A percentile compares a stretch with the other conserved stretches of the same genome.
These are phyloP conservation scores for Alviniconcha marisindica DNA, from an alignment of 1,140 invertebrate species.

Conservation along the genomic window DNA sequence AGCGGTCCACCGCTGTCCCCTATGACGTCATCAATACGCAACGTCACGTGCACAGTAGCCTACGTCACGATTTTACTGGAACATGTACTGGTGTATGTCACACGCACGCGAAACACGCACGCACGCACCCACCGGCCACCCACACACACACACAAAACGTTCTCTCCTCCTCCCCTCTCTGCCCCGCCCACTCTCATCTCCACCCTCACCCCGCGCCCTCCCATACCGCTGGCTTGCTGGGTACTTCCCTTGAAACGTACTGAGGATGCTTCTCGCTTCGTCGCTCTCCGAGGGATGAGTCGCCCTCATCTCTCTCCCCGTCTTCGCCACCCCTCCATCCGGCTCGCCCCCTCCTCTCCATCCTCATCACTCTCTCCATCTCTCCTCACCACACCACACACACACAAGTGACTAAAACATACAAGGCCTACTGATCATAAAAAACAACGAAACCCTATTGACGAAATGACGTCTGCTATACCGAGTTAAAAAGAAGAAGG, in stretches of 20 bases:
- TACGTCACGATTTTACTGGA: not conserved
- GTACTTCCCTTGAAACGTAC: not conserved
- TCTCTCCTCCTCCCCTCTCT: not conserved
- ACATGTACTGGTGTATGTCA: not conserved
- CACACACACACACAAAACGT: not conserved
- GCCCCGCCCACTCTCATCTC: not conserved
- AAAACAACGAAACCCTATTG: not conserved
- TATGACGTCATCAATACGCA: not conserved
- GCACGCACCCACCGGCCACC: not conserved
- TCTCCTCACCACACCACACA: not conserved
- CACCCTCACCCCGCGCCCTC: not conserved
- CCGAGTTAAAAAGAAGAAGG: not conserved
- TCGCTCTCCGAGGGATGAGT: no score
- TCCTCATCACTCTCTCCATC: not conserved
- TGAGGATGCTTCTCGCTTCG: no score
- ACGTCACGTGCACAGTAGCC: not conserved
- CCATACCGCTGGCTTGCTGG: not conserved
- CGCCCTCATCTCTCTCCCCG: not conserved
- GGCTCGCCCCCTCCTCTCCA: conserved; percentile 12
- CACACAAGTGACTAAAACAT: not conserved
- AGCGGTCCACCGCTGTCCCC: conserved; percentile 2
- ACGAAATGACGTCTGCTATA: not conserved
- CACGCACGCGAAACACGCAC: not conserved
- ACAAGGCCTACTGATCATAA: not conserved
- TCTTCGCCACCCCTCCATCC: not conserved